Percentiles rank a stretch among this genome's conserved stretches.
Evolutionary conservation across 1,140 invertebrate genomes (phyloP).

Genomic region (Steinernema feltiae): DNA sequence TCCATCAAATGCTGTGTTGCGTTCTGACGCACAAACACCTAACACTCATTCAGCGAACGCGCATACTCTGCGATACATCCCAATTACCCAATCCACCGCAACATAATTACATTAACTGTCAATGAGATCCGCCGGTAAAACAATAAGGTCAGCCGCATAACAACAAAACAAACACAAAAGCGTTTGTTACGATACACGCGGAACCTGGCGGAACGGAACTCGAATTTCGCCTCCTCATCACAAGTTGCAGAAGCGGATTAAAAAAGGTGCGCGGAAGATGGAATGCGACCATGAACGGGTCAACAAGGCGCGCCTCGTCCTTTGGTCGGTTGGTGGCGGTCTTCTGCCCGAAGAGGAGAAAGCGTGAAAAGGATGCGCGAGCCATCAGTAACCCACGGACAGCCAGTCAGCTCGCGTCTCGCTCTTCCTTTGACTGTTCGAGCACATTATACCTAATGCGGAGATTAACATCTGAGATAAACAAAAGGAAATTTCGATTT

Average conservation of each 20-base stretch:
- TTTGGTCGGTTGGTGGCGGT: not conserved
- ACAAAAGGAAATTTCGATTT: conserved; percentile 6
- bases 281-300: not conserved
- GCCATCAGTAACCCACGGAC: not conserved
- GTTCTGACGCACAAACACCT: not conserved
- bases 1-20: not conserved
- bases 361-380: conserved; percentile 4
- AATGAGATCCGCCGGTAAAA: not conserved
- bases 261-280: not conserved
- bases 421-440: too few relatives aligned
- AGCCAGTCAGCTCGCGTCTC: not conserved
- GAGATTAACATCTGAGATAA: not conserved
- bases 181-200: too few relatives aligned
- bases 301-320: not conserved
- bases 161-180: too few relatives aligned
- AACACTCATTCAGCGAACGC: not conserved
- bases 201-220: not conserved
- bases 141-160: not conserved
- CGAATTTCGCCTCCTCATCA: not conserved
- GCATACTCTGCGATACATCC: not conserved
- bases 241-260: not conserved
- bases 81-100: conserved; percentile 13
- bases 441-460: not conserved
- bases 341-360: conserved; percentile 1
- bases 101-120: not conserved